Percentiles rank a stretch among this genome's conserved stretches.
Evolutionary conservation across 2,113 vertebrate species (phyloP).

Genomic region (Aegithalos caudatus): DNA sequence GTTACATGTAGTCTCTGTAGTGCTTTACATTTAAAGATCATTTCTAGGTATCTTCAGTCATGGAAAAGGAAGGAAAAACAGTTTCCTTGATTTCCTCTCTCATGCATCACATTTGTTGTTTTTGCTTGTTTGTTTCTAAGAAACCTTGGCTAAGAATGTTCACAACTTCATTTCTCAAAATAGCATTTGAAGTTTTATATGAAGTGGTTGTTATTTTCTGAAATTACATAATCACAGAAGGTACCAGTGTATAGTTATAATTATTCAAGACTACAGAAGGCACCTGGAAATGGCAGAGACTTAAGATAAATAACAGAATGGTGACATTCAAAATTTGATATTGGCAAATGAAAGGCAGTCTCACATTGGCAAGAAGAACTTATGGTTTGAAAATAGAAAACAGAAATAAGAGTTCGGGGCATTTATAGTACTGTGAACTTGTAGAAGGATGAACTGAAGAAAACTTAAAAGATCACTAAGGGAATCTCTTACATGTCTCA

Average conservation of each 20-base stretch:
- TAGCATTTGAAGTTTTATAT: neutral
- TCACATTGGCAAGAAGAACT: neutral
- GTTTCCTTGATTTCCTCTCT: neutral
- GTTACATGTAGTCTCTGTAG: neutral
- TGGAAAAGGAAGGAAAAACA: neutral
- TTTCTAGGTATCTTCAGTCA: neutral
- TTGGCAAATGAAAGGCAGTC: neutral
- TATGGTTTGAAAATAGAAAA: neutral
- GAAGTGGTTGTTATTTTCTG: neutral
- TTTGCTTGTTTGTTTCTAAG: neutral
- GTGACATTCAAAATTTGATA: neutral
- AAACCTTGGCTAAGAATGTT: neutral
- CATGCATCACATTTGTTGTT: neutral
- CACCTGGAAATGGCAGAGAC: neutral
- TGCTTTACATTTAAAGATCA: neutral
- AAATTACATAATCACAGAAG: neutral
- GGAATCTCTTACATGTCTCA: neutral
- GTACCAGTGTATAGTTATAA: neutral
- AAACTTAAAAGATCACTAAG: neutral
- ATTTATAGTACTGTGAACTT: neutral
- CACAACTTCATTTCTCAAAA: neutral
- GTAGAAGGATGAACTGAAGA: neutral
- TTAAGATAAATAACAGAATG: neutral
- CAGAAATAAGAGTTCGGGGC: neutral
- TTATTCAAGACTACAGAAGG: neutral